Evolutionary conservation across 2,888 invertebrate species (phyloP).

Genomic region (Idaea straminata): DNA sequence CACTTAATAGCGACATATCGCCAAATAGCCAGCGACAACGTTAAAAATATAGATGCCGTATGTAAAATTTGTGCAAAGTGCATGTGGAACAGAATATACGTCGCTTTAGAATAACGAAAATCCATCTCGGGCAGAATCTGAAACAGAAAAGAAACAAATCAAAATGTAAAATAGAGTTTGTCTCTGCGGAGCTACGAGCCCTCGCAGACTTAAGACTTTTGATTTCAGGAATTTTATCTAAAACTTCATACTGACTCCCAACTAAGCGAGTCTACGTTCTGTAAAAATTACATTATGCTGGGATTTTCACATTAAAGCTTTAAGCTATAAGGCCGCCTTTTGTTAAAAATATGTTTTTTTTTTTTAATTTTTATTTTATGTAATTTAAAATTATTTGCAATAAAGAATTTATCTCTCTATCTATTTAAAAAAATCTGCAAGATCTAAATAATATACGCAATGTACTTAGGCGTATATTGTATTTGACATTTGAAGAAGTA

Average conservation of each 20-base stretch:
- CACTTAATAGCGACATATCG: slow-evolving; percentile 91
- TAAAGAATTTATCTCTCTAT: too few species aligned
- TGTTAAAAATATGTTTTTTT: too few species aligned
- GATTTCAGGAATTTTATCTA: slow-evolving; percentile 9
- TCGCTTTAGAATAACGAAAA: slow-evolving; percentile 82
- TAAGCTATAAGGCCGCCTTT: too few species aligned
- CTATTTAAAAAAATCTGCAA: too few species aligned
- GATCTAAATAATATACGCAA: too few species aligned
- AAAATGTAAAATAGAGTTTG: background rate
- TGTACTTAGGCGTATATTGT: too few species aligned
- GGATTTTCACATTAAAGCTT: too few species aligned
- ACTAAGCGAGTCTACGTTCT: too few species aligned
- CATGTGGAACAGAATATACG: slow-evolving; percentile 88
- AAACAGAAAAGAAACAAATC: slow-evolving; percentile 1
- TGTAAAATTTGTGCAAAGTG: slow-evolving; percentile 90
- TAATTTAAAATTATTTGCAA: too few species aligned
- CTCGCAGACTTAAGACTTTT: background rate
- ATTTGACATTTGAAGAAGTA: too few species aligned
- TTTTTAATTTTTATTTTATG: too few species aligned
- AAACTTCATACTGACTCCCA: background rate
- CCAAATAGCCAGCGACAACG: slow-evolving; percentile 91
- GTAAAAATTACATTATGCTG: too few species aligned
- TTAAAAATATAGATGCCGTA: slow-evolving; percentile 90
- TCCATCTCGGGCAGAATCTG: slow-evolving; percentile 71
- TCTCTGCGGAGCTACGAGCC: background rate